phyloP scores from a whole-genome alignment of 2,888 invertebrate species.

The Rambutsinella grinnellia region DNA sequence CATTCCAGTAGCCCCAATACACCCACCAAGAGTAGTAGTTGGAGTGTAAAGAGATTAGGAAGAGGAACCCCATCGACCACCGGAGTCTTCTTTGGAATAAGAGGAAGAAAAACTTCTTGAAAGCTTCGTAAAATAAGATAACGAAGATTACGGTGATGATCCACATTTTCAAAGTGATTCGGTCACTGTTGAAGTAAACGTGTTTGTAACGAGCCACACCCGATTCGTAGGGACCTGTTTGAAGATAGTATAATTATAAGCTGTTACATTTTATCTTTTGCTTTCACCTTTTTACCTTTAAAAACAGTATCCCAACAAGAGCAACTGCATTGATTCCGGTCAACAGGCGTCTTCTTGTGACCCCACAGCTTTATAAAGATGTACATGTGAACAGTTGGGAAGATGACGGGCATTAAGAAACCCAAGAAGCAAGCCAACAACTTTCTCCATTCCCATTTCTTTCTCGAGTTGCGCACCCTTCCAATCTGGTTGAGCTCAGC shows the following conservation, averaged over 20 bases:
- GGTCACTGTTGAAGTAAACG: slow-evolving; percentile 78
- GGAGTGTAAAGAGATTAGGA: slow-evolving; percentile 76
- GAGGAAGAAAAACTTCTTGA: slow-evolving; percentile 73
- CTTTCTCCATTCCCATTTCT: slow-evolving; percentile 30
- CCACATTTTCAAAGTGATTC: slow-evolving; percentile 79
- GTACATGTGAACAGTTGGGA: slow-evolving; percentile 76
- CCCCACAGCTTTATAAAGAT: slow-evolving; percentile 78
- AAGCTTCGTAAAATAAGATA: slow-evolving; percentile 75
- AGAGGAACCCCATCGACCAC: slow-evolving; percentile 76
- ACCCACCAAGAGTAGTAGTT: slow-evolving; percentile 81
- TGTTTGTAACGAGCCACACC: slow-evolving; percentile 80
- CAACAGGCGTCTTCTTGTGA: slow-evolving; percentile 77
- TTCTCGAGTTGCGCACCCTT: slow-evolving; percentile 11
- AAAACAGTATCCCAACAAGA: slow-evolving; percentile 84
- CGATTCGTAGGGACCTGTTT: slow-evolving; percentile 78
- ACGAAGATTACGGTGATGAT: slow-evolving; percentile 74
- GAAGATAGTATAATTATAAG: no score
- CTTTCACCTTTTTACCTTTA: slow-evolving; percentile 73
- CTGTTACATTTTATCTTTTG: no score
- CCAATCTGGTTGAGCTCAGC: background rate
- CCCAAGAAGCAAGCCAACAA: slow-evolving; percentile 33
- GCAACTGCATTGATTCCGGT: slow-evolving; percentile 77
- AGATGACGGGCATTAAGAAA: slow-evolving; percentile 68
- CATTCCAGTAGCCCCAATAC: slow-evolving; percentile 80
- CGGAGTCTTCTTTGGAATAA: slow-evolving; percentile 73